phyloP scores from a whole-genome alignment of 1,140 invertebrate species.

The Lineus longissimus region DNA sequence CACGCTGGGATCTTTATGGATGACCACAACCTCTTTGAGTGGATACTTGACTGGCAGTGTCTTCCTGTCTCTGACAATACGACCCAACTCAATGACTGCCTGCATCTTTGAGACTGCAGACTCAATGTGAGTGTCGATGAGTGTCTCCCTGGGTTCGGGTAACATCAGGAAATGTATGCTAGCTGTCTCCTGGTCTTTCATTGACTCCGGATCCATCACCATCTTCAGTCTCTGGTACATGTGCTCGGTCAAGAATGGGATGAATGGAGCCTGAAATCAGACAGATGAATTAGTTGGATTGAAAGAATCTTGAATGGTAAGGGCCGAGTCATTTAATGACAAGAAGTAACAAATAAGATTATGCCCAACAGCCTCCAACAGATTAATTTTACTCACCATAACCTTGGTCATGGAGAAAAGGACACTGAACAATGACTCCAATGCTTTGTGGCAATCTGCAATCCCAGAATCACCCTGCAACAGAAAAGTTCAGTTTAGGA shows the following conservation, averaged over 20 bases:
- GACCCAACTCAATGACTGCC: constrained; percentile 87
- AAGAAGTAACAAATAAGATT: no score
- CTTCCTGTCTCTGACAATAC: constrained; percentile 87
- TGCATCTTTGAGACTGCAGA: constrained; percentile 88
- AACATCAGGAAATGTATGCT: constrained; percentile 73
- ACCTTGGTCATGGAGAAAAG: constrained; percentile 84
- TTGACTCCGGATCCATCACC: constrained; percentile 31
- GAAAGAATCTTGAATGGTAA: not conserved
- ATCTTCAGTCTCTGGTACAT: constrained; percentile 86
- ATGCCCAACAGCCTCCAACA: no score
- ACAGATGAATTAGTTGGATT: not conserved
- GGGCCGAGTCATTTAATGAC: no score
- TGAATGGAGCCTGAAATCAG: constrained; percentile 76
- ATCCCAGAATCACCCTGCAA: constrained; percentile 69
- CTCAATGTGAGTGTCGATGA: constrained; percentile 87
- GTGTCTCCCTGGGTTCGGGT: constrained; percentile 64
- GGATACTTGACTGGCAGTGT: constrained; percentile 94
- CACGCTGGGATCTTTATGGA: constrained; percentile 77
- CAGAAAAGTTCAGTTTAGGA: constrained; percentile 8
- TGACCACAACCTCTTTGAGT: constrained; percentile 89
- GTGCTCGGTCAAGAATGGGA: constrained; percentile 92
- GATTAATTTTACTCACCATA: constrained; percentile 71
- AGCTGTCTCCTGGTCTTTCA: constrained; percentile 29
- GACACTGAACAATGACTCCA: constrained; percentile 85
- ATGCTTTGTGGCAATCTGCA: constrained; percentile 75